Evolutionary conservation across 1,140 invertebrate species (phyloP).

Genomic region (Cotesia vestalis): DNA sequence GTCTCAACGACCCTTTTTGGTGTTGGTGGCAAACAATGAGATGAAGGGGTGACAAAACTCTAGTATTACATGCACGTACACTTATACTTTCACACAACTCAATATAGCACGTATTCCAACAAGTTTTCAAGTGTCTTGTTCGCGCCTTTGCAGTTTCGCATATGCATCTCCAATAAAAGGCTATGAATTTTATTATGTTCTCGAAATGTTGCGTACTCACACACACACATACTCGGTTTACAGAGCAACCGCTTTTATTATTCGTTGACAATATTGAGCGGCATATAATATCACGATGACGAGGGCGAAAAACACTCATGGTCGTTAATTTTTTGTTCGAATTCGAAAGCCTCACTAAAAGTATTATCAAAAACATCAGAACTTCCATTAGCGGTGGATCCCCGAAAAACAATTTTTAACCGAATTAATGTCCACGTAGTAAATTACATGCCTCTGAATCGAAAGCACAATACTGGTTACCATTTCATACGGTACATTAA

Average conservation of each 20-base stretch:
- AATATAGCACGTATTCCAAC: background rate
- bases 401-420: background rate
- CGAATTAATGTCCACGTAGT: background rate
- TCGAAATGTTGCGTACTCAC: background rate
- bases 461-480: background rate
- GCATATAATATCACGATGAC: background rate
- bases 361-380: slow-evolving; percentile 10
- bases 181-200: slow-evolving; percentile 31
- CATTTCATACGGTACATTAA: too few species aligned
- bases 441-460: background rate
- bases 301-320: background rate
- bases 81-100: too few species aligned
- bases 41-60: background rate
- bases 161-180: slow-evolving; percentile 27
- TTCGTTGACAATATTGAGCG: slow-evolving; percentile 23
- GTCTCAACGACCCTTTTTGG: slow-evolving; percentile 14
- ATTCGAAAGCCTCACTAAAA: slow-evolving; percentile 1
- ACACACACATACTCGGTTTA: background rate
- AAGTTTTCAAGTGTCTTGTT: background rate
- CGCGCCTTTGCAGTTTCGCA: slow-evolving; percentile 1
- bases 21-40: background rate
- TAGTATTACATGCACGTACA: too few species aligned
- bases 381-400: slow-evolving; percentile 8
- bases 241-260: too few species aligned
- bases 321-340: slow-evolving; percentile 1